These are phyloP conservation scores for Anoplopoma fimbria DNA, from an alignment of 2,113 vertebrate species.

Conservation along the genomic window DNA sequence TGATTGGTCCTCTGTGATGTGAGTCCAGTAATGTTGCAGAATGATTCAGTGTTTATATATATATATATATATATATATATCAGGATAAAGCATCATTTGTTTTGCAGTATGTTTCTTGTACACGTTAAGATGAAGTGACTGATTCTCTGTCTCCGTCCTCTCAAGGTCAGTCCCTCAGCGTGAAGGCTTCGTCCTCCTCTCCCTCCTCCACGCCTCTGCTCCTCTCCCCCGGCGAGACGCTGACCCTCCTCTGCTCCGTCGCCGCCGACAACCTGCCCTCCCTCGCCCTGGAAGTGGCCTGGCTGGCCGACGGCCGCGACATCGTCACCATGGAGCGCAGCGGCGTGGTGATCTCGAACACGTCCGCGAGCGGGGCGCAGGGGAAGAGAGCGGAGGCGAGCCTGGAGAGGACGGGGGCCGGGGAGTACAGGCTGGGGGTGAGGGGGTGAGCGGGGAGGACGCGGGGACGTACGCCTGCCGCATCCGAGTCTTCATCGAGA, in stretches of 20 bases:
- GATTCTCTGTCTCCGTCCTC: constrained; percentile 24
- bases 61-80: no score
- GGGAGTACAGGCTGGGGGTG: constrained; percentile 74
- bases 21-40: not conserved
- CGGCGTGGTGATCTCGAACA: constrained; percentile 77
- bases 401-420: constrained; percentile 64
- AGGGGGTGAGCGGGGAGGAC: constrained; percentile 66
- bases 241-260: constrained; percentile 81
- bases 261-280: constrained; percentile 63
- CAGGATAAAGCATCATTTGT: not conserved
- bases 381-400: constrained; percentile 50
- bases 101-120: not conserved
- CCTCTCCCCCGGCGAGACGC: constrained; percentile 67
- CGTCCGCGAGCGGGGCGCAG: constrained; percentile 14
- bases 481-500: constrained; percentile 71
- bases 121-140: not conserved
- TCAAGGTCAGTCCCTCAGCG: constrained; percentile 78
- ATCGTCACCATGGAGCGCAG: constrained; percentile 77
- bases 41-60: not conserved
- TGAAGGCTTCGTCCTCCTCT: constrained; percentile 68
- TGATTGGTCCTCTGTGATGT: no score
- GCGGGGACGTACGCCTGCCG: constrained; percentile 78
- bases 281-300: constrained; percentile 81
- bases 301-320: constrained; percentile 72
- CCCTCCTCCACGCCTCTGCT: constrained; percentile 49